These are phyloP conservation scores for Bucco capensis DNA, from an alignment of 2,113 vertebrate species.

Conservation along the genomic window DNA sequence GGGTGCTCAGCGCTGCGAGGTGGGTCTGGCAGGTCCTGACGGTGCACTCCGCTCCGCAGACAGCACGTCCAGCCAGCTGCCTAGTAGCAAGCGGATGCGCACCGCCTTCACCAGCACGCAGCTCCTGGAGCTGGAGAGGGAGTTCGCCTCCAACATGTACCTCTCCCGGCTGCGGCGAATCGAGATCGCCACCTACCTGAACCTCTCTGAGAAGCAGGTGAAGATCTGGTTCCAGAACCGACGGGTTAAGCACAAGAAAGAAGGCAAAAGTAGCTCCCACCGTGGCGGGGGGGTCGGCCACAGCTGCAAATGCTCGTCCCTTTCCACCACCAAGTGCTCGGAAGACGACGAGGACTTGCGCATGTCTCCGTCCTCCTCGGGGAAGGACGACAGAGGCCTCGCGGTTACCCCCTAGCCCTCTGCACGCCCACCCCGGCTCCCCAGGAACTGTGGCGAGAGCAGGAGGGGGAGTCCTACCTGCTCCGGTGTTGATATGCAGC, in stretches of 20 bases:
- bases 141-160: constrained; percentile 99
- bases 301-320: constrained; percentile 92
- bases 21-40: background rate
- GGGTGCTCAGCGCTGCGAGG: background rate
- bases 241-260: constrained; percentile 98
- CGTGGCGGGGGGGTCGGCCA: constrained; percentile 72
- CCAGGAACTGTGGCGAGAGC: constrained; percentile 15
- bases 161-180: constrained; percentile 96
- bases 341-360: constrained; percentile 92
- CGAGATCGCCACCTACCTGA: constrained; percentile 98
- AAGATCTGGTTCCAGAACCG: constrained; percentile 99
- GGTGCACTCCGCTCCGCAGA: constrained; percentile 71
- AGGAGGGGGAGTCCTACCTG: background rate
- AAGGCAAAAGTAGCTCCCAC: constrained; percentile 88
- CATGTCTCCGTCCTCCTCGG: constrained; percentile 92
- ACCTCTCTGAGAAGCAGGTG: constrained; percentile 98
- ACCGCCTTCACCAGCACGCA: constrained; percentile 99
- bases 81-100: constrained; percentile 98
- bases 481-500: background rate
- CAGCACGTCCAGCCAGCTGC: constrained; percentile 86
- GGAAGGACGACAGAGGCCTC: constrained; percentile 92
- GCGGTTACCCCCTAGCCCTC: constrained; percentile 80
- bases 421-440: background rate
- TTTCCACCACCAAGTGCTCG: constrained; percentile 85
- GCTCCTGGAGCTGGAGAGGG: constrained; percentile 94